Evolutionary conservation across 2,888 invertebrate species (phyloP).

Genomic region (Lycocerus yunnanus): DNA sequence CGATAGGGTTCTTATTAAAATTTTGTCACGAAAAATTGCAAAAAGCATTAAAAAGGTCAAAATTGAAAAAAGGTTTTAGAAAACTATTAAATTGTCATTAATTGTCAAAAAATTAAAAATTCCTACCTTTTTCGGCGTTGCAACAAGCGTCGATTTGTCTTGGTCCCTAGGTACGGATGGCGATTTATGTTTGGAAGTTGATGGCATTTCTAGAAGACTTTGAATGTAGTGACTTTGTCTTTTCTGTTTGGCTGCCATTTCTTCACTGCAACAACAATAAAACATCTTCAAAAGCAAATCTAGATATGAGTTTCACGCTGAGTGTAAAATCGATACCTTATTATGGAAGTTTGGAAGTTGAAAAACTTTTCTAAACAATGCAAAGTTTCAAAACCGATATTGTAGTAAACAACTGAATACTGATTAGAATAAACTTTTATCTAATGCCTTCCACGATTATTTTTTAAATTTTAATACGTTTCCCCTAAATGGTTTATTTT

Average conservation of each 20-base stretch:
- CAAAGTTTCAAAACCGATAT: slow-evolving; percentile 45
- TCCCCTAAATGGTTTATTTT: neutral
- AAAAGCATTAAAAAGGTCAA: neutral
- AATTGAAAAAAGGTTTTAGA: neutral
- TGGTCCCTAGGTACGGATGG: slow-evolving; percentile 7
- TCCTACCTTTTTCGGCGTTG: slow-evolving; percentile 58
- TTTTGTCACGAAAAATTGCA: neutral
- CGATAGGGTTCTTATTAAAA: neutral
- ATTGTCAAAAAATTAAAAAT: neutral
- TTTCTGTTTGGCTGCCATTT: slow-evolving; percentile 57
- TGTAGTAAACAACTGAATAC: slow-evolving; percentile 51
- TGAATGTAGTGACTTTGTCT: slow-evolving; percentile 61
- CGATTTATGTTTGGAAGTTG: slow-evolving; percentile 46
- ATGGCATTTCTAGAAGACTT: slow-evolving; percentile 59
- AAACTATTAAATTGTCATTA: neutral
- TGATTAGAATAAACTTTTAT: slow-evolving; percentile 43
- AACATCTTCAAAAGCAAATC: slow-evolving; percentile 41
- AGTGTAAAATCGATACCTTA: slow-evolving; percentile 52
- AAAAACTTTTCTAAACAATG: slow-evolving; percentile 54
- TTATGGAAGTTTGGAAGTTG: slow-evolving; percentile 51
- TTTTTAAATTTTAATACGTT: slow-evolving; percentile 20
- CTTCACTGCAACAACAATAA: slow-evolving; percentile 45
- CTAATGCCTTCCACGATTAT: slow-evolving; percentile 29
- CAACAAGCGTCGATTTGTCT: slow-evolving; percentile 35
- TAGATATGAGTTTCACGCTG: slow-evolving; percentile 35